Base-by-base conservation (phyloP, 1,140 invertebrate genomes). In the Heliconius nattereri region DNA sequence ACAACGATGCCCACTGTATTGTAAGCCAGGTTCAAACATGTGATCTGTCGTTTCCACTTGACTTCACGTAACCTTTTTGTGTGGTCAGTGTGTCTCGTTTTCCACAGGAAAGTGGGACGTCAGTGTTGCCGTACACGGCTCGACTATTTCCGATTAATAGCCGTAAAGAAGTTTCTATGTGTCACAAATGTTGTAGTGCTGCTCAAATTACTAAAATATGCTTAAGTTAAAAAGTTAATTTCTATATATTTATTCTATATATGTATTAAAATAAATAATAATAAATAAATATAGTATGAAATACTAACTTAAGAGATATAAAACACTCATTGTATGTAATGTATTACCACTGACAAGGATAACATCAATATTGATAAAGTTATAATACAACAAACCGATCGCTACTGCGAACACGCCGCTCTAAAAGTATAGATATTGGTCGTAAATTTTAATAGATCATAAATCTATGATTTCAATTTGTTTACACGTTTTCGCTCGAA, bases 51-150 rank as follows among this genome's bases (percentile, higher is more conserved):
- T 78, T 81, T 78, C 80, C 80, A 81, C 73, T 78, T 81, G 79
- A 81, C 79, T 83, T 81, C 74, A 32, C 29, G 72, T 76, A 83
- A 76, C 81, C 78, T 83, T 76, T 81, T 78, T 81, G 82, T 78
- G 70, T 83, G 82, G 82, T 81, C 82, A 83, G 82, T 78, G 76
- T 81, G 80, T 81, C 83, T 78, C 57, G 80, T 83, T 85, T 81
- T 84, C 81, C 83, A 85, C 84, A 86, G 83, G 90, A 92, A 93
- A 93, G 91, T 91, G 84, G 90, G 91, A 90, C 88, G 89, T 85
- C 85, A 84, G 80, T 83, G 78, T 85, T 86, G 85, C 89, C 90
- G 85, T 91, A 91, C 80, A 91, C 78, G 90, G 87, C 73, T 73
- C 75, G 83, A 84, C 83, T 80, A 85, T 89, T 91, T 89, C 90